These are phyloP conservation scores for Heliconius hortense DNA, from an alignment of 2,888 invertebrate genomes.

Conservation along the genomic window DNA sequence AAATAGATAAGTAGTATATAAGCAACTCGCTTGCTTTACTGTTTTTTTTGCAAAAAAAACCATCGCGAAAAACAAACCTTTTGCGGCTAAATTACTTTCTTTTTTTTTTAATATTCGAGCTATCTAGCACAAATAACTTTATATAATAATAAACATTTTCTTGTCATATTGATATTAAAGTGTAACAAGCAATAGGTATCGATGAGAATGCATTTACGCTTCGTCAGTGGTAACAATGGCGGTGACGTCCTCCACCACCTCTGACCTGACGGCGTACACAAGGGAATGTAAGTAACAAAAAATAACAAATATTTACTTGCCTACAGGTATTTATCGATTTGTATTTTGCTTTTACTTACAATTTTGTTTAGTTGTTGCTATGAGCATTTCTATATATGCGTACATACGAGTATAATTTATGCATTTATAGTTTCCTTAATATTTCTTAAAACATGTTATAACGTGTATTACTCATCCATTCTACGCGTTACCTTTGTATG, in stretches of 20 bases:
- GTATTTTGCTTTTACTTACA: not conserved
- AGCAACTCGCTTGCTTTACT: too few relatives aligned
- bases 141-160: not conserved
- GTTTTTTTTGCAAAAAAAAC: not conserved
- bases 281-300: conserved; percentile 19
- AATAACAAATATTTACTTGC: not conserved
- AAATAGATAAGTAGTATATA: too few relatives aligned
- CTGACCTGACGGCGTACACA: conserved; percentile 45
- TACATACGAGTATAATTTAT: too few relatives aligned
- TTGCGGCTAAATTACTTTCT: not conserved
- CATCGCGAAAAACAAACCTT: not conserved
- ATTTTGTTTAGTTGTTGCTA: not conserved
- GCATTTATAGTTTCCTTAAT: not conserved
- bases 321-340: not conserved
- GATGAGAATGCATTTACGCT: conserved; percentile 35
- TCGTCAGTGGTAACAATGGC: conserved; percentile 41
- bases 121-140: not conserved
- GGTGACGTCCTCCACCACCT: conserved; percentile 46
- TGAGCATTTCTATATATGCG: not conserved
- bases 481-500: not conserved
- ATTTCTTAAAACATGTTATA: not conserved
- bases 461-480: not conserved
- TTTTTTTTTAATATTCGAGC: not conserved
- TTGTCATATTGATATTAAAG: not conserved
- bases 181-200: conserved; percentile 25